Conservation (phyloP, 2,888 invertebrate species). For the Nebria brevicollis region DNA sequence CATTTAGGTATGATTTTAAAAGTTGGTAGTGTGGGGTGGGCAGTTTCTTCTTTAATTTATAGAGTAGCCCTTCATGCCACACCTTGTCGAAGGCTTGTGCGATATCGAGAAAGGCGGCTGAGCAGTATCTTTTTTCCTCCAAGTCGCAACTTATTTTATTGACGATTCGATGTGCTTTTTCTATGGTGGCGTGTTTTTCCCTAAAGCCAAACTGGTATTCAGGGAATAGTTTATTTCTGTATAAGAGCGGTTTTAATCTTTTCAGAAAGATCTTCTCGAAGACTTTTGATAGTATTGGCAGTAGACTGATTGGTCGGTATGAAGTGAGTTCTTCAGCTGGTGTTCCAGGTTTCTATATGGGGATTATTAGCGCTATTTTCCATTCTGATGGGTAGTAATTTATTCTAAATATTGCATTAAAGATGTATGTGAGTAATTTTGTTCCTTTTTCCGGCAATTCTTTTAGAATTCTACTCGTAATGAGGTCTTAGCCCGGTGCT, state of each 20-base stretch:
- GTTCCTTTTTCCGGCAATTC: constrained; percentile 47
- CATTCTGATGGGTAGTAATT: constrained; percentile 49
- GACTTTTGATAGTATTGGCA: constrained; percentile 31
- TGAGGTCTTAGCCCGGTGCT: constrained; percentile 51
- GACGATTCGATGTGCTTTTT: constrained; percentile 49
- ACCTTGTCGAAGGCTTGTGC: constrained; percentile 53
- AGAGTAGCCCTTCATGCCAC: constrained; percentile 49
- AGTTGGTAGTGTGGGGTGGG: too few relatives aligned
- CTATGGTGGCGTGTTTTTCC: constrained; percentile 46
- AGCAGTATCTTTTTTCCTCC: constrained; percentile 50
- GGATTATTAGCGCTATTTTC: constrained; percentile 42
- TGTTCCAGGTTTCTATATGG: constrained; percentile 11
- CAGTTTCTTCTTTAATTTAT: constrained; percentile 47
- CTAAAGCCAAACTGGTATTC: constrained; percentile 45
- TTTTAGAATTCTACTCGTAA: constrained; percentile 50
- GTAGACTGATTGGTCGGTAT: constrained; percentile 21
- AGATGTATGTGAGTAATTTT: constrained; percentile 27
- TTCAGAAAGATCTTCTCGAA: constrained; percentile 25
- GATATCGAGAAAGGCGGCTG: constrained; percentile 50
- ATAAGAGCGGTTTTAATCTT: constrained; percentile 13
- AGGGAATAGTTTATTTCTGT: constrained; percentile 33
- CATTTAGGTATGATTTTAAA: too few relatives aligned
- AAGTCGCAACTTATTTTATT: constrained; percentile 42
- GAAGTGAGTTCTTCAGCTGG: constrained; percentile 11
- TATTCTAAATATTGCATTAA: constrained; percentile 49